Conservation (phyloP, 2,888 invertebrate genomes). For the Lochmaea crataegi region DNA sequence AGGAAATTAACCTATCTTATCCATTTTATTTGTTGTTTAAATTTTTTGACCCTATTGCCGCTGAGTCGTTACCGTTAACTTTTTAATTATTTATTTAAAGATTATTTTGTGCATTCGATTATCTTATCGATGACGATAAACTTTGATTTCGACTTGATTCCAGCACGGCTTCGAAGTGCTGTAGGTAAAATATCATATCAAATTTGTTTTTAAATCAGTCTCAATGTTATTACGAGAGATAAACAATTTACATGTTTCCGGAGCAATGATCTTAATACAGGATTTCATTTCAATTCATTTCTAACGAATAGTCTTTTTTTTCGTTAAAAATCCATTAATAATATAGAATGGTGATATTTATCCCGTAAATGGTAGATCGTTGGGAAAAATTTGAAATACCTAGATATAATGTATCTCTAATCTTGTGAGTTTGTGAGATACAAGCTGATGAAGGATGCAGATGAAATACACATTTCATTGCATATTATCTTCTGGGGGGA, state of each 20-base stretch:
- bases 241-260: not conserved
- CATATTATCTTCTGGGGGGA: too few species aligned
- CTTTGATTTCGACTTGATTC: not conserved
- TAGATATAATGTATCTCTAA: too few species aligned
- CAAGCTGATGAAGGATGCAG: too few species aligned
- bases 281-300: too few species aligned
- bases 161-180: not conserved
- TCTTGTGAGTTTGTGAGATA: too few species aligned
- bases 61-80: not conserved
- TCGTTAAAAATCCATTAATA: too few species aligned
- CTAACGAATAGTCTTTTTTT: too few species aligned
- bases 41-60: not conserved
- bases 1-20: conserved; percentile 7
- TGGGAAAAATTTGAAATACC: too few species aligned
- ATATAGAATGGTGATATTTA: too few species aligned
- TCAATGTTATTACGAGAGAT: not conserved
- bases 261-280: not conserved
- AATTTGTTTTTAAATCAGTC: not conserved
- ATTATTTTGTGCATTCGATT: not conserved
- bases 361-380: too few species aligned
- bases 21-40: not conserved
- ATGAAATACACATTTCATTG: too few species aligned
- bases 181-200: not conserved
- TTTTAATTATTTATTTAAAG: not conserved
- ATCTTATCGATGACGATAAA: not conserved